Percentiles rank a stretch among this genome's conserved stretches.
Evolutionary conservation across 2,113 vertebrate genomes (phyloP).

Genomic region (Astatotilapia flaviijosephi): DNA sequence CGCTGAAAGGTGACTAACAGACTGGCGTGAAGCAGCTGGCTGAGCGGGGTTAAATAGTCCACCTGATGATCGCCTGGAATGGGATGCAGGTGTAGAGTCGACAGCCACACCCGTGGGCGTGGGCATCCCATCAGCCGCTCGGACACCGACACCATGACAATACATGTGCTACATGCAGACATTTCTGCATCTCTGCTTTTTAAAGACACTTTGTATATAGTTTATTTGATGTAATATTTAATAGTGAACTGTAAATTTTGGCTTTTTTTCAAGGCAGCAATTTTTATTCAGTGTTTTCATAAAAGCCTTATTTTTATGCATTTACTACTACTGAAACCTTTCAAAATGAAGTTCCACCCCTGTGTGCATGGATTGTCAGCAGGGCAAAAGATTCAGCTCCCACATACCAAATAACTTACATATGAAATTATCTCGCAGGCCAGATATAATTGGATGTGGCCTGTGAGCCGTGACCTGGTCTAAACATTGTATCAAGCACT

Average conservation of each 20-base stretch:
- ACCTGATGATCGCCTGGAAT: not conserved
- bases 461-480: not conserved
- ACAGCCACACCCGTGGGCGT: accelerated
- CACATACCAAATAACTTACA: not conserved
- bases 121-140: not conserved
- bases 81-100: not conserved
- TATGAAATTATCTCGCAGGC: not conserved
- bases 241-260: not conserved
- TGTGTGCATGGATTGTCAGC: not conserved
- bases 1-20: accelerated
- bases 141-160: not conserved
- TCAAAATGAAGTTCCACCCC: not conserved
- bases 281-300: not conserved
- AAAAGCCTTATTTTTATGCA: not conserved
- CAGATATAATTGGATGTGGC: not conserved
- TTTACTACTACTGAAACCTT: not conserved
- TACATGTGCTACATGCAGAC: not conserved
- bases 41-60: not conserved
- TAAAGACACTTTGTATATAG: not conserved
- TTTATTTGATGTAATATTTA: not conserved
- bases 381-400: not conserved
- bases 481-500: not conserved
- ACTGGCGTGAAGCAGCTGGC: not conserved
- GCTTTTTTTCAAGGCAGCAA: not conserved
- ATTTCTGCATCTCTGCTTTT: not conserved